Base-by-base conservation (phyloP, 2,797 vertebrate species). In the Melopsittacus undulatus region DNA sequence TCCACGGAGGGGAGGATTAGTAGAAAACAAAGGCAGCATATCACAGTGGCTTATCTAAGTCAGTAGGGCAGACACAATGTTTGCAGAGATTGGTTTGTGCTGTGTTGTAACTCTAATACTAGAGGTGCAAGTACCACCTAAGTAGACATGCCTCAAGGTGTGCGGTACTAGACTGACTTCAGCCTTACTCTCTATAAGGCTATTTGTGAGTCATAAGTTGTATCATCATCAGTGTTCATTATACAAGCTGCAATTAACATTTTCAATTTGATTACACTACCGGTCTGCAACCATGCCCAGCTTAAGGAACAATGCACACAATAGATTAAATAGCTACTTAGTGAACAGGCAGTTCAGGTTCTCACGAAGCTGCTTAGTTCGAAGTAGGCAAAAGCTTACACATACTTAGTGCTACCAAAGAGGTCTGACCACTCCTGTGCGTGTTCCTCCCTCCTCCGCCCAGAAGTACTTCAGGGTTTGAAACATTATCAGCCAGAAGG, bases 151-250 rank as follows among this genome's bases (percentile, higher is more conserved):
- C 49, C 46, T 82, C 36, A 67, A 76, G 42, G 54, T 49, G 7
- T 11, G 45, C 0, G 0, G 11, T 15, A 7, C 8, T 7, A 49
- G 16, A 14, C 1, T 5, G 36, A 87, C 46, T 82, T 57, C 52
- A 88, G n/a, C 38, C 17, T 85, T 29, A 13, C 38, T 62, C 51
- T 73, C 54, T 19, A 26, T 67, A 69, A 63, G 6, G 38, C 3
- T 3, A 49, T 13, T 32, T 4, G 1, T 4, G 64, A 83, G 24
- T 24, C 5, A 7, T 0, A 67, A n/a, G 27, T 72, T 6, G 10
- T 1, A 7, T 51, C 80, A 85, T 29, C 40, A 70, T 9, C 52
- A 17, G 6, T 0, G 7, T 10, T 66, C 70, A 12, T 57, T 38
- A 73, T 3, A 48, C 20, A 74, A 78, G 36, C 30, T 2, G 22